Evolutionary conservation across 2,888 invertebrate genomes (phyloP), one percentile per base, ranked within the genome.

Genomic region (Euspilapteryx auroguttella): DNA sequence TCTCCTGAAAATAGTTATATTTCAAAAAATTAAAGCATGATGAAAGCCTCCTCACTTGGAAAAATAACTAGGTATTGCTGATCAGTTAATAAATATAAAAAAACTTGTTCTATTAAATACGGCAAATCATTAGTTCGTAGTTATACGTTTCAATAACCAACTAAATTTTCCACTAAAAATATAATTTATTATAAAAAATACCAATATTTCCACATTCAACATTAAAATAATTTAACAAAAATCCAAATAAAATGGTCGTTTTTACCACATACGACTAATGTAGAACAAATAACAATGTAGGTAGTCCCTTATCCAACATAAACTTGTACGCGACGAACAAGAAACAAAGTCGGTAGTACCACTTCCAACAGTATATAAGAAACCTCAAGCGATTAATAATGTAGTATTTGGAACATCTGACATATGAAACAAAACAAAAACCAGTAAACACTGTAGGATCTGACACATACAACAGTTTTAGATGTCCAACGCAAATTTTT

Each of bases 1-100:
- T 26, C 26, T 26, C 26, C 15, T 26, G 11, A 15, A 17, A 26
- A 14, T 14, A n/a, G n/a, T n/a, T n/a, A n/a, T n/a, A n/a, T n/a
- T n/a, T n/a, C n/a, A 25, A 12, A 4, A 24, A 25, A 13, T 8
- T 11, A 23, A 11, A 11, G 23, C 23, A 23, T 7, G n/a, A 3
- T 11, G 9, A 23, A 8, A 10, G 23, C 7, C 12, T 11, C 7
- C 23, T 8, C 12, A 23, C n/a, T 12, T 10, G 23, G 6, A 23
- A 23, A 23, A 7, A 10, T n/a, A n/a, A n/a, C n/a, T n/a, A n/a
- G n/a, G n/a, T n/a, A n/a, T n/a, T n/a, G n/a, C n/a, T n/a, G n/a
- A n/a, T n/a, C n/a, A n/a, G n/a, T n/a, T 23, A 23, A 23, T 10
- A 6, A 6, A 6, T 11, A 3, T 11, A 23, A 23, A 2, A 11